Evolutionary conservation across 2,888 invertebrate genomes (phyloP).

Genomic region (Cephus sareptanus): DNA sequence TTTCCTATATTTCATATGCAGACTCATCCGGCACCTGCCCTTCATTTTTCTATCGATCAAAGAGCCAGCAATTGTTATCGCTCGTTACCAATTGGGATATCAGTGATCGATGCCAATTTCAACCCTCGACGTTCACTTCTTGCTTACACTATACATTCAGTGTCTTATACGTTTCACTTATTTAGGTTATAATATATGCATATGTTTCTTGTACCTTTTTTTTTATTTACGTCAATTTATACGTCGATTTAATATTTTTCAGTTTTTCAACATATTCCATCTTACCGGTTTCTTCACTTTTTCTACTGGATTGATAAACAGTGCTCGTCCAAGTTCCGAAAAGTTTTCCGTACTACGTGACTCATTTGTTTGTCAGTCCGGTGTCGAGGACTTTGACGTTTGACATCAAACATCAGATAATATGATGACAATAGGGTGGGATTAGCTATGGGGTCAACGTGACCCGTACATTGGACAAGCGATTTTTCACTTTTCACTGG

Average conservation of each 20-base stretch:
- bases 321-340: neutral
- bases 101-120: neutral
- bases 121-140: neutral
- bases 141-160: neutral
- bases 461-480: neutral
- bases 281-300: neutral
- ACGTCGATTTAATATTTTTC: neutral
- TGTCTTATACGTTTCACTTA: neutral
- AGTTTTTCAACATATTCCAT: neutral
- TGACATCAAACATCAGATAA: neutral
- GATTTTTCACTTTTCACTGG: neutral
- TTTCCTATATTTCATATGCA: slow-evolving; percentile 50
- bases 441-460: neutral
- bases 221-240: neutral
- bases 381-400: neutral
- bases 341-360: neutral
- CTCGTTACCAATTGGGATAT: neutral
- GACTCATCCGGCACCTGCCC: slow-evolving; percentile 54
- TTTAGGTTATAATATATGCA: neutral
- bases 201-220: neutral
- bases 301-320: neutral
- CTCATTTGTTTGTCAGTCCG: slow-evolving; percentile 1
- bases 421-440: neutral
- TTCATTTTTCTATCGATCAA: slow-evolving; percentile 4
- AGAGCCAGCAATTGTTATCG: neutral